These are phyloP conservation scores for Coregonus clupeaformis DNA, from an alignment of 2,113 vertebrate species.

Conservation along the genomic window DNA sequence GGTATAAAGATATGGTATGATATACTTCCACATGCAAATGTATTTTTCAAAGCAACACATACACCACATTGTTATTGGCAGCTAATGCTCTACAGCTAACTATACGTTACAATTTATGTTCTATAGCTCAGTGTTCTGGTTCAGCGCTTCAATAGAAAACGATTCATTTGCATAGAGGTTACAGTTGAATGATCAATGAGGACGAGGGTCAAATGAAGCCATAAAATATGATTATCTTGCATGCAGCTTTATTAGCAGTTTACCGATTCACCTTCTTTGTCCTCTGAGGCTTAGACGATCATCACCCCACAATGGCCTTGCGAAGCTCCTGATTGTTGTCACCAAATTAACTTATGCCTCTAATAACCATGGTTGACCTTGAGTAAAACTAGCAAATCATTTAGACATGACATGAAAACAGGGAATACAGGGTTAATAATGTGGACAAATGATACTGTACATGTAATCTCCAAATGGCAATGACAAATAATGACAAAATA, in stretches of 20 bases:
- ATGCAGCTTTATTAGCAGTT: conserved; percentile 39
- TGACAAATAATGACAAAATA: too few relatives aligned
- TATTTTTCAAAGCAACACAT: background rate
- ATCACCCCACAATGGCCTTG: conserved; percentile 26
- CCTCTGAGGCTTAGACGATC: conserved; percentile 24
- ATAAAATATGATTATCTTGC: conserved; percentile 45
- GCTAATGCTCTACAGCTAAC: background rate
- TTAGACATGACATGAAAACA: background rate
- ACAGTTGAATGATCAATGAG: conserved; percentile 21
- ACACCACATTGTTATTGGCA: background rate
- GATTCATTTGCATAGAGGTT: conserved; percentile 41
- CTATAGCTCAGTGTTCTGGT: conserved; percentile 10
- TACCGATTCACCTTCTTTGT: conserved; percentile 37
- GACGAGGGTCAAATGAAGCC: conserved; percentile 51
- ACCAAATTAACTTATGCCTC: conserved; percentile 38
- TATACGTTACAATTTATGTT: background rate
- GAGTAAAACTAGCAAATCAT: conserved; percentile 35
- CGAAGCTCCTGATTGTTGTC: conserved; percentile 25
- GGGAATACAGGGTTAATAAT: too few relatives aligned
- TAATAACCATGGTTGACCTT: conserved; percentile 44
- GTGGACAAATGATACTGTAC: too few relatives aligned
- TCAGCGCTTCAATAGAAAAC: conserved; percentile 16
- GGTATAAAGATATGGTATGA: too few relatives aligned
- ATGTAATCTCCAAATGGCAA: too few relatives aligned
- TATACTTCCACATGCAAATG: background rate